Evolutionary conservation across 2,888 invertebrate species (phyloP).

Genomic region (Thymelicus lineola): DNA sequence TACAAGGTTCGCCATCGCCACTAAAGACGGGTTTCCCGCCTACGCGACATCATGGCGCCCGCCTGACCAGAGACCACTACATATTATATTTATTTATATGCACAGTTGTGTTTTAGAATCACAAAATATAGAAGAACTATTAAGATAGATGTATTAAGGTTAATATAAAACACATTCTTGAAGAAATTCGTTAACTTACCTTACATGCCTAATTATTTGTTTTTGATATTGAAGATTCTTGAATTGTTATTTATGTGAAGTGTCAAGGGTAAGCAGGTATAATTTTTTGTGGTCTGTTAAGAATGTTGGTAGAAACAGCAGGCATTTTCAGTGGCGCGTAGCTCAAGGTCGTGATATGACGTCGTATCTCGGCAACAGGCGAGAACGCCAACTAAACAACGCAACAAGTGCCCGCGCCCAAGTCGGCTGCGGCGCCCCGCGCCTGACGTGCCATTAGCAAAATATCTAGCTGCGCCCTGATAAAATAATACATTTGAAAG

Average conservation of each 20-base stretch:
- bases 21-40: conserved; percentile 81
- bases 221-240: neutral
- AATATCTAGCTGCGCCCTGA: conserved; percentile 56
- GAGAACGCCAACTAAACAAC: conserved; percentile 78
- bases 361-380: conserved; percentile 71
- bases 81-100: conserved; percentile 68
- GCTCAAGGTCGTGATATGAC: conserved; percentile 68
- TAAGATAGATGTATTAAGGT: too few relatives aligned
- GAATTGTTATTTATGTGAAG: conserved; percentile 6
- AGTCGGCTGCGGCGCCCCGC: conserved; percentile 56
- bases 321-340: conserved; percentile 55
- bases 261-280: conserved; percentile 8
- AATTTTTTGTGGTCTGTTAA: conserved; percentile 12
- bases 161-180: too few relatives aligned
- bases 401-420: conserved; percentile 74
- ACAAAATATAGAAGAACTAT: neutral
- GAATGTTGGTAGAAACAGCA: conserved; percentile 29
- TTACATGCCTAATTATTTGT: neutral
- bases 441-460: conserved; percentile 63
- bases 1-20: conserved; percentile 65
- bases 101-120: neutral
- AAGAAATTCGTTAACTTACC: neutral
- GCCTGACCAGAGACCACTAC: conserved; percentile 69
- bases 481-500: conserved; percentile 42
- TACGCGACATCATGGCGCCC: conserved; percentile 82